A percentile compares a stretch with the other conserved stretches of the same genome.
Conservation (phyloP, 1,140 invertebrate genomes). For the Caerostris darwini region DNA sequence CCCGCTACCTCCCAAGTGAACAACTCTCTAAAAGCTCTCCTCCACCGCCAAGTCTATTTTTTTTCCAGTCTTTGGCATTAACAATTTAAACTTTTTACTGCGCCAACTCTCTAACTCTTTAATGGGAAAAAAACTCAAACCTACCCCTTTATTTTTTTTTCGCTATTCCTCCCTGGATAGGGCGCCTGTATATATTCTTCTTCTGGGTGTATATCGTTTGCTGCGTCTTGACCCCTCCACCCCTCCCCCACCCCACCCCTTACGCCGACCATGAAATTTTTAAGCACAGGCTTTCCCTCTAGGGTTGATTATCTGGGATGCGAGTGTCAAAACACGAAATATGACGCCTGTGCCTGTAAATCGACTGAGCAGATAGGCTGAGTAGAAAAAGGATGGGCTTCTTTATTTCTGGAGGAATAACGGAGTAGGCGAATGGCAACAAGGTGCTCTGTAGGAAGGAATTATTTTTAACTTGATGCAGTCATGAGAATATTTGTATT, state of each 20-base stretch:
- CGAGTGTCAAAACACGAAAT: slow-evolving; percentile 60
- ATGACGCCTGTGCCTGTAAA: slow-evolving; percentile 17
- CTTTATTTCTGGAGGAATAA: neutral
- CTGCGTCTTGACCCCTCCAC: slow-evolving; percentile 11
- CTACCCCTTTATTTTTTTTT: slow-evolving; percentile 29
- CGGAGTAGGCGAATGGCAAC: neutral
- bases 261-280: slow-evolving; percentile 65
- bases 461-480: no score
- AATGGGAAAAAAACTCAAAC: slow-evolving; percentile 54
- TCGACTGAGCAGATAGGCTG: neutral
- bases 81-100: slow-evolving; percentile 73
- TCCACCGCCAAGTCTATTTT: slow-evolving; percentile 15
- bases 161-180: neutral
- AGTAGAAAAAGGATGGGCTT: neutral
- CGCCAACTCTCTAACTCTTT: slow-evolving; percentile 66
- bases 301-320: slow-evolving; percentile 31
- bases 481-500: no score
- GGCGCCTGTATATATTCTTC: neutral
- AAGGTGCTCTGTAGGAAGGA: no score
- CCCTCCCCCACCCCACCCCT: neutral
- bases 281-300: slow-evolving; percentile 12
- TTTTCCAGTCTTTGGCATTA: slow-evolving; percentile 48
- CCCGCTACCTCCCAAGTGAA: slow-evolving; percentile 44
- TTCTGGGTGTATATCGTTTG: neutral
- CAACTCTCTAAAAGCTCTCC: slow-evolving; percentile 65